Percentiles rank a stretch among this genome's conserved stretches.
Conservation (phyloP, 2,797 vertebrate genomes). For the Melanotaenia boesemani region DNA sequence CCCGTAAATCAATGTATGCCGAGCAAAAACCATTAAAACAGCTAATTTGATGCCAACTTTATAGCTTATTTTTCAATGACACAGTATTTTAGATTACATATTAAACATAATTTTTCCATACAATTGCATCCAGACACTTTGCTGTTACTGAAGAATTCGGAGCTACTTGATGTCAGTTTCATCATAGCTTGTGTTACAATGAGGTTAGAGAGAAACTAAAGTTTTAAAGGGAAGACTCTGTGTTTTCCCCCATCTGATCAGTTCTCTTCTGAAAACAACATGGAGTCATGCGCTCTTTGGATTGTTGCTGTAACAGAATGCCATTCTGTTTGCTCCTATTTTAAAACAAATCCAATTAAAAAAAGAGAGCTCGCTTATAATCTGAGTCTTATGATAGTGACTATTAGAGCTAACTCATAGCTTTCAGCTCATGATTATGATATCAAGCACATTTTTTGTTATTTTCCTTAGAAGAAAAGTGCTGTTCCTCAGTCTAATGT, state of each 20-base stretch:
- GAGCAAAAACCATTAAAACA: too few relatives aligned
- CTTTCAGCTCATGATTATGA: conserved; percentile 45
- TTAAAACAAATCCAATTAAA: conserved; percentile 23
- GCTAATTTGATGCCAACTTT: too few relatives aligned
- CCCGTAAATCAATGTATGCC: too few relatives aligned
- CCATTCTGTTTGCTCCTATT: conserved; percentile 2
- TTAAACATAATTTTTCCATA: too few relatives aligned
- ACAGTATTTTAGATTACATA: too few relatives aligned
- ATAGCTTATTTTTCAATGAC: too few relatives aligned
- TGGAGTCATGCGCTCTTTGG: conserved; percentile 30
- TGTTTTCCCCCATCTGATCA: not conserved
- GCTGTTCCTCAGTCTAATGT: conserved; percentile 30
- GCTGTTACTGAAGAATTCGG: not conserved
- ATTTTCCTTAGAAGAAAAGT: conserved; percentile 20
- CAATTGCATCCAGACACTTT: too few relatives aligned
- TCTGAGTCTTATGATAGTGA: conserved; percentile 42
- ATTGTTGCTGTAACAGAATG: conserved; percentile 9
- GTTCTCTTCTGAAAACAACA: conserved; percentile 20
- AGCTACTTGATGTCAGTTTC: conserved; percentile 8
- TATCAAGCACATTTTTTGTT: conserved; percentile 26
- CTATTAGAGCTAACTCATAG: conserved; percentile 31
- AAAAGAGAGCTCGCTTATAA: conserved; percentile 6
- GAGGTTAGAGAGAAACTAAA: not conserved
- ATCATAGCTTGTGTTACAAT: not conserved
- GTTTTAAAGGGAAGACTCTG: not conserved